These are phyloP conservation scores for Aptenodytes patagonicus DNA, from an alignment of 2,113 vertebrate species.

Conservation along the genomic window DNA sequence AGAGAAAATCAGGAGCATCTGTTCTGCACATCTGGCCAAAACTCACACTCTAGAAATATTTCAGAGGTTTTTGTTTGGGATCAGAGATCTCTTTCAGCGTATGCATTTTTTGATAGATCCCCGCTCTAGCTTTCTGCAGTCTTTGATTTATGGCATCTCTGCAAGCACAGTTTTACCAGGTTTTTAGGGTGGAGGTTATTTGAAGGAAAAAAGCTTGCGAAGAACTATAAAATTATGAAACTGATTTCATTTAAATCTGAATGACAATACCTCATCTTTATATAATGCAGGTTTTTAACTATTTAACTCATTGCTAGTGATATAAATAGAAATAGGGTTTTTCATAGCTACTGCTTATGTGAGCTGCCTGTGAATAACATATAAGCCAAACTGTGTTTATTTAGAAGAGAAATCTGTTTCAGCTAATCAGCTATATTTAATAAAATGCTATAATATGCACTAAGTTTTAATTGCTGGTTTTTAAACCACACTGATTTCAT, in stretches of 20 bases:
- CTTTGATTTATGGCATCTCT: neutral
- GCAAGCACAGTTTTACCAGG: neutral
- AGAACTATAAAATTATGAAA: neutral
- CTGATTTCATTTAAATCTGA: conserved; percentile 12
- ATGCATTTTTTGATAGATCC: neutral
- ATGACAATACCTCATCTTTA: neutral
- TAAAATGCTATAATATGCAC: neutral
- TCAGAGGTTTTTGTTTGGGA: neutral
- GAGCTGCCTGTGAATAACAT: neutral
- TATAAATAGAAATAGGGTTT: neutral
- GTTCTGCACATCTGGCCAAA: neutral
- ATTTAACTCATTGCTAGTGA: neutral
- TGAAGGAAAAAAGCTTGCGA: conserved; percentile 1
- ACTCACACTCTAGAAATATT: neutral
- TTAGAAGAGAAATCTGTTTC: neutral
- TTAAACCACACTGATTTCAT: neutral
- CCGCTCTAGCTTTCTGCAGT: neutral
- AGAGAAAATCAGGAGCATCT: neutral
- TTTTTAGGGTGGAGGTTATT: neutral
- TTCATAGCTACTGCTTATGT: neutral
- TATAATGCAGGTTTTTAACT: neutral
- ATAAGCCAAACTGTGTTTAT: neutral
- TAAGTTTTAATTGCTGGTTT: neutral
- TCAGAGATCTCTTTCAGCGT: neutral
- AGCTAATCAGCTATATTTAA: neutral